Percentiles rank a stretch among this genome's conserved stretches.
Evolutionary conservation across 2,113 vertebrate genomes (phyloP).

Genomic region (Leucoraja erinaceus): DNA sequence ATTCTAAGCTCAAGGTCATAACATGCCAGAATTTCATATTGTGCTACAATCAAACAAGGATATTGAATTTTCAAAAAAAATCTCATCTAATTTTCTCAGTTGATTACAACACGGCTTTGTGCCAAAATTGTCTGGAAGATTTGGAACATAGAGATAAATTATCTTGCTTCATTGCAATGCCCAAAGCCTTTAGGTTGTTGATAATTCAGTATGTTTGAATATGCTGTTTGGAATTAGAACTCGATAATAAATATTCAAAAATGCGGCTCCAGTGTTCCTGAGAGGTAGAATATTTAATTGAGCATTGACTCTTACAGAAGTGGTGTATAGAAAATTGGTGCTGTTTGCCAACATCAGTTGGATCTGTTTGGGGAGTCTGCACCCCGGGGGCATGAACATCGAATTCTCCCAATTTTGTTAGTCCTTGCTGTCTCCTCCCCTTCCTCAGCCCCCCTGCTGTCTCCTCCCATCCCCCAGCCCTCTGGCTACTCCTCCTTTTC

Average conservation of each 20-base stretch:
- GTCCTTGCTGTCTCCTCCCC: no score
- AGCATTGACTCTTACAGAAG: background rate
- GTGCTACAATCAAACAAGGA: conserved; percentile 5
- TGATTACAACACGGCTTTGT: background rate
- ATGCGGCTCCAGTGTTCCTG: background rate
- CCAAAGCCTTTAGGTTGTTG: conserved; percentile 19
- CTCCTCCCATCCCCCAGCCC: no score
- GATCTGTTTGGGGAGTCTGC: no score
- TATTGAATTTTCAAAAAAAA: conserved; percentile 30
- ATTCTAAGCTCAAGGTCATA: conserved; percentile 20
- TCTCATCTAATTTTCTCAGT: conserved; percentile 21
- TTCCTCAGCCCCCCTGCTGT: no score
- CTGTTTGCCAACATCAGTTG: background rate
- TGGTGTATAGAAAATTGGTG: background rate
- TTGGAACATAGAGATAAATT: conserved; percentile 12
- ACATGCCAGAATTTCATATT: conserved; percentile 17
- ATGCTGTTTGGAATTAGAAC: conserved; percentile 14
- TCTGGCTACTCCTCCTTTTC: no score
- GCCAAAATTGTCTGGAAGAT: background rate
- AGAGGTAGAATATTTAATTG: background rate
- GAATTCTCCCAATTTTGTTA: no score
- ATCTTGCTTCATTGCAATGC: background rate
- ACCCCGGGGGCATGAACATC: no score
- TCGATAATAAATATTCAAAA: background rate
- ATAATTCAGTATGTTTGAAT: background rate